A percentile compares a stretch with the other conserved stretches of the same genome.
phyloP scores from a whole-genome alignment of 2,113 vertebrate species.

The Hypocryptadius cinnamomeus region DNA sequence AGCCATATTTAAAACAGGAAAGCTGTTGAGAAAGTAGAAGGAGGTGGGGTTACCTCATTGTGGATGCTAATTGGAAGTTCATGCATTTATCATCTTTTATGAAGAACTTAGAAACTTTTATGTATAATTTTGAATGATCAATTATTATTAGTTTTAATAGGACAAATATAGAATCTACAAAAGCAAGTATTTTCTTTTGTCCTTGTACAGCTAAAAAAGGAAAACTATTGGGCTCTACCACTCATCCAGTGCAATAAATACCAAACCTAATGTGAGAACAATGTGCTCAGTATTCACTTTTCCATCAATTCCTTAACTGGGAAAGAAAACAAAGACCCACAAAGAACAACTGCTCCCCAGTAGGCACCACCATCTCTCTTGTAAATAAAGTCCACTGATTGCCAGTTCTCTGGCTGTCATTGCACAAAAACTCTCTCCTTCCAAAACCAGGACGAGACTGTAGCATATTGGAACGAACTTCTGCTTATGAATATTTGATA shows the following conservation, averaged over 20 bases:
- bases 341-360: background rate
- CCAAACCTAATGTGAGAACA: background rate
- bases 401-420: background rate
- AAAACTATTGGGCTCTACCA: background rate
- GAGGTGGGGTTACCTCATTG: background rate
- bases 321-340: background rate
- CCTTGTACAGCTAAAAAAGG: background rate
- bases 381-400: background rate
- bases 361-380: background rate
- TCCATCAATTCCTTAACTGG: background rate
- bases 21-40: background rate
- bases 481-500: conserved; percentile 13
- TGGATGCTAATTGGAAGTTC: background rate
- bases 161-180: background rate
- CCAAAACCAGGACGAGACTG: background rate
- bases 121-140: background rate
- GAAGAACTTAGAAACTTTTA: background rate
- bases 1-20: background rate
- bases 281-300: background rate
- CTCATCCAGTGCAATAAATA: background rate
- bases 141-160: background rate
- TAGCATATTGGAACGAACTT: background rate
- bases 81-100: background rate
- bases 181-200: background rate
- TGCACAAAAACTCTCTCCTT: background rate